phyloP scores from a whole-genome alignment of 2,113 vertebrate species.

The Nothoprocta pentlandii region DNA sequence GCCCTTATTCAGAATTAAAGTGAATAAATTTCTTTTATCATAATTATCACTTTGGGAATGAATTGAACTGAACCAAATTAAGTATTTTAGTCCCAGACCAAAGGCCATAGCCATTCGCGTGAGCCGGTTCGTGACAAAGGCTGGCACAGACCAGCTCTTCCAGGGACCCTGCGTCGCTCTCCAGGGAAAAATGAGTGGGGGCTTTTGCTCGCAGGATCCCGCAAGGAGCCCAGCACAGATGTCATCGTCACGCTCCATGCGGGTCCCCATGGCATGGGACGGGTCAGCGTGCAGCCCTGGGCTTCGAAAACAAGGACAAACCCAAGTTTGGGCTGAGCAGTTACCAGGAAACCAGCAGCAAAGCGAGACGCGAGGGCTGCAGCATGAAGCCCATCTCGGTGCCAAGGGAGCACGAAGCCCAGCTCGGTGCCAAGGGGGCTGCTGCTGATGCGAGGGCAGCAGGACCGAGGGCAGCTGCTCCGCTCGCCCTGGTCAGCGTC shows the following conservation, averaged over 20 bases:
- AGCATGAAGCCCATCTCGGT: fast-evolving
- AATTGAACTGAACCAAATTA: not conserved
- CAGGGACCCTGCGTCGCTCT: not conserved
- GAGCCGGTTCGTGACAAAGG: not conserved
- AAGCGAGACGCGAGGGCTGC: fast-evolving
- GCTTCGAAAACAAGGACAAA: fast-evolving
- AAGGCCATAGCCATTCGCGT: not conserved
- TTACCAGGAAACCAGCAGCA: not conserved
- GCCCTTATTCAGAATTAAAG: not conserved
- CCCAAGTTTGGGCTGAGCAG: not conserved
- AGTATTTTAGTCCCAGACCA: not conserved
- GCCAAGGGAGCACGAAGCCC: not conserved
- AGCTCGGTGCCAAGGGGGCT: fast-evolving
- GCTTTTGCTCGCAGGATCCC: too few relatives aligned
- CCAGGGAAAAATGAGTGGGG: not conserved
- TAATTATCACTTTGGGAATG: not conserved
- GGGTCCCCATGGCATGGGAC: not conserved
- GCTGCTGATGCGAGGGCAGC: fast-evolving
- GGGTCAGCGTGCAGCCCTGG: too few relatives aligned
- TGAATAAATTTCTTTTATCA: not conserved
- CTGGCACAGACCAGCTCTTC: not conserved
- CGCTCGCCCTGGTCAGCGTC: not conserved
- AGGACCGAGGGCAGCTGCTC: too few relatives aligned
- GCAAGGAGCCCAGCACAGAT: not conserved
- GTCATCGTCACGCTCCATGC: fast-evolving